Evolutionary conservation across 2,797 vertebrate species (phyloP), one percentile per base, ranked within the genome.

Genomic region (Megaceryle alcyon): DNA sequence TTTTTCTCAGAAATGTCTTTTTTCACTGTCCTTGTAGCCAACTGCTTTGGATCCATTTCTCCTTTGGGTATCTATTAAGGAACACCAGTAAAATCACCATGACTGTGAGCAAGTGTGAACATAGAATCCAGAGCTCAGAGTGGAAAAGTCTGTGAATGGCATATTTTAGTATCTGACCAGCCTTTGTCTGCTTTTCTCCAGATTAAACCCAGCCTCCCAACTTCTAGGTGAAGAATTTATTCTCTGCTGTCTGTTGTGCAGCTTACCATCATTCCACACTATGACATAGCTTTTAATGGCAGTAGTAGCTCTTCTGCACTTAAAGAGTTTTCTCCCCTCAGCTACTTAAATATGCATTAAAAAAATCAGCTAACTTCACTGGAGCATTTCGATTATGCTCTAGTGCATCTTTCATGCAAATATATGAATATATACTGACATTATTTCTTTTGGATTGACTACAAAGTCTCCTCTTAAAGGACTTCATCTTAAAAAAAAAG

Each of bases 61-160:
- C 96, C 96, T 46, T 92, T 79, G 48, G 95, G 31, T 22, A 90
- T 68, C 98, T 98, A 29, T 39, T 21, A 77, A 33, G 10, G 33
- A 68, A 88, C 14, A 59, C 9, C 14, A 35, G 44, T 41, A 37
- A 48, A 82, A 2, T 0, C 75, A 56, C 9, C 9, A 35, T 13
- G 22, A 39, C 26, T 46, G 6, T 33, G 63, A 56, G 12, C 3
- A 41, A 39, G 49, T 39, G 43, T 33, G 53, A 71, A 3, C 71
- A 65, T 23, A 87, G 39, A 33, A 68, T 16, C 51, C 3, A 1
- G 6, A 69, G 63, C 33, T 82, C 16, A 21, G 43, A 59, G 29
- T 1, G 51, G 56, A 20, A 66, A 63, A 54, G 44, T 4, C 70
- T 63, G 29, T 12, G 1, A 79, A 39, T 5, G 21, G 59, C 48